These are phyloP conservation scores for Spodoptera litura DNA, from an alignment of 1,140 invertebrate genomes.

Conservation along the genomic window DNA sequence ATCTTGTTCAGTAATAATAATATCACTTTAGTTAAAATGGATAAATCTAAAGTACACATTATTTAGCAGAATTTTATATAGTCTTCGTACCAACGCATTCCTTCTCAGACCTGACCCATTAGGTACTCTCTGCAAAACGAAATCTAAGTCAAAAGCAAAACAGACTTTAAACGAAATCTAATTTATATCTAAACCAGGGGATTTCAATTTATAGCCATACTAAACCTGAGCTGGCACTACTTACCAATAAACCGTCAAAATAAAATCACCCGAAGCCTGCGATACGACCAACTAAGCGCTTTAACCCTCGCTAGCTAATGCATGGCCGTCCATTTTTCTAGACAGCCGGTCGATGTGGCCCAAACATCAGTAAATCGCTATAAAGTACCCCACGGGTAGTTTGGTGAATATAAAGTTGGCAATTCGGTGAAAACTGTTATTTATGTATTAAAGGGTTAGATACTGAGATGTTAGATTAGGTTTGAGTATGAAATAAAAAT, in stretches of 20 bases:
- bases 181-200: slow-evolving; percentile 1
- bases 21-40: too few species aligned
- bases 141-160: neutral
- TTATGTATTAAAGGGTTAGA: slow-evolving; percentile 39
- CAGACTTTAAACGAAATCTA: neutral
- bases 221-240: slow-evolving; percentile 25
- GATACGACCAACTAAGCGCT: slow-evolving; percentile 56
- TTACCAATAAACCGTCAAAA: slow-evolving; percentile 48
- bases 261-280: slow-evolving; percentile 55
- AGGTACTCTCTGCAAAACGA: neutral
- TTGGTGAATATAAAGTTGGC: slow-evolving; percentile 43
- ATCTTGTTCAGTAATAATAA: too few species aligned
- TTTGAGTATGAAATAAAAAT: slow-evolving; percentile 27
- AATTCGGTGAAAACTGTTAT: slow-evolving; percentile 47
- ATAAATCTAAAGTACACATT: too few species aligned
- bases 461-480: slow-evolving; percentile 15
- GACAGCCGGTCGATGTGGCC: slow-evolving; percentile 60
- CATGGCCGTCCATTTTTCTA: slow-evolving; percentile 63
- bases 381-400: slow-evolving; percentile 44
- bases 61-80: too few species aligned
- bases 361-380: slow-evolving; percentile 67
- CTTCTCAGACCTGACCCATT: too few species aligned
- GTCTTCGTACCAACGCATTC: too few species aligned
- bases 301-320: slow-evolving; percentile 64
- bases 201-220: slow-evolving; percentile 9